Conservation (phyloP, 2,888 invertebrate species). For the Tillus elongatus region DNA sequence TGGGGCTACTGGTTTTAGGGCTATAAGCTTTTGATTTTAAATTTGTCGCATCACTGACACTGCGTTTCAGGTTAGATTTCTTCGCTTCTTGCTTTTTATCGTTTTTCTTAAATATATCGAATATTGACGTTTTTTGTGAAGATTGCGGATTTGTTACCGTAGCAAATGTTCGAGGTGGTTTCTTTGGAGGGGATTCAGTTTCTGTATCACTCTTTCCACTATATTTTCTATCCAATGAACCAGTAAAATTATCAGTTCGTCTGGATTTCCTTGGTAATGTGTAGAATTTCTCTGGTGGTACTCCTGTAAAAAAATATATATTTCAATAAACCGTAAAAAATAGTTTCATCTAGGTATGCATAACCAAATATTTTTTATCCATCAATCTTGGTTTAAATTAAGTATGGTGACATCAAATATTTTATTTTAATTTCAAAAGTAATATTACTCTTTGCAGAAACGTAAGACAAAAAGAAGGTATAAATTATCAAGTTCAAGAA, state of each 20-base stretch:
- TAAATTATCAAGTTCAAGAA: no score
- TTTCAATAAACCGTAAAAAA: no score
- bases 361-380: no score
- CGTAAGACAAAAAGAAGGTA: no score
- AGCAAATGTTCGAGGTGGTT: conserved; percentile 41
- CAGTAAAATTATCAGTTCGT: conserved; percentile 32
- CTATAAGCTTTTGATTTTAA: conserved; percentile 44
- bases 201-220: conserved; percentile 45
- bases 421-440: no score
- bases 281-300: conserved; percentile 53
- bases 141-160: conserved; percentile 42
- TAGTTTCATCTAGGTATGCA: no score
- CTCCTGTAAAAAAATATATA: conserved; percentile 29
- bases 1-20: no score
- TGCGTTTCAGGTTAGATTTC: conserved; percentile 43
- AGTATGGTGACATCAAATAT: no score
- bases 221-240: conserved; percentile 29
- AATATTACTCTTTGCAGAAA: no score
- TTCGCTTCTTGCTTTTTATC: conserved; percentile 50
- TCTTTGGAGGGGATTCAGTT: conserved; percentile 32
- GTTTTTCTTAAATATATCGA: conserved; percentile 55
- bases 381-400: no score
- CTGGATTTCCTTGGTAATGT: conserved; percentile 56
- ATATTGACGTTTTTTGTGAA: conserved; percentile 50
- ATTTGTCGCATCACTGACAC: conserved; percentile 49